Evolutionary conservation across 1,140 invertebrate species (phyloP), one percentile per base, ranked within the genome.

Genomic region (Drosophila trapezifrons): DNA sequence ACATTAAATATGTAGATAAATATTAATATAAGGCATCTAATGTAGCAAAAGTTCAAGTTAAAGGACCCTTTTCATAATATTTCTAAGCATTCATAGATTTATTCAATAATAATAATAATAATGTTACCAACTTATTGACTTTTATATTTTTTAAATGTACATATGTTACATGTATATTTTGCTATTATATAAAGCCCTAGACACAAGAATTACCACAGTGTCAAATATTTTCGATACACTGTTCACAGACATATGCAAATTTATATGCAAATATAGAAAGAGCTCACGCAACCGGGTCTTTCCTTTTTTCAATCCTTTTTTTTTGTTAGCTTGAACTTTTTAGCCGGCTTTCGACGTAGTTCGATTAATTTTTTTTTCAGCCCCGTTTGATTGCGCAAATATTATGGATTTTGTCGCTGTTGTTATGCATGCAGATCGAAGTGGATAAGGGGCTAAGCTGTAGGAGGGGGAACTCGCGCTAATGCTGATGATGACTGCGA

Each of bases 321-420:
- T 38, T n/a, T 42, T 29, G 35, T 52, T 62, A 37, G 49, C 27
- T 35, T n/a, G 9, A 45, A 67, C 49, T 58, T 58, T 76, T 76
- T 37, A 15, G 35, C 27, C 54, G 45, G 52, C 60, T 38, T 17
- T 27, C 45, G 9, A n/a, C 45, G 46, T 42, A 59, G 72, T 59
- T 76, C 47, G 72, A 76, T 76, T 76, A 76, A 76, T 57, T 76
- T 76, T 71, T 66, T 71, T 72, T 54, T 35, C 29, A 66, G 62
- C 62, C 32, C 67, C 37, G 18, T 66, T 76, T 47, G 35, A 67
- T 76, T 67, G 47, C 62, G 63, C 46, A 76, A 76, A 76, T 54
- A 76, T 76, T 76, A 76, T 76, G 73, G 73, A 76, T 76, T 76
- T 76, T 52, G 60, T 65, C 60, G 51, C 37, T 75, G 59, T 58